Evolutionary conservation across 2,113 vertebrate genomes (phyloP), one percentile per base, ranked within the genome.

Genomic region (Eptatretus burgeri): DNA sequence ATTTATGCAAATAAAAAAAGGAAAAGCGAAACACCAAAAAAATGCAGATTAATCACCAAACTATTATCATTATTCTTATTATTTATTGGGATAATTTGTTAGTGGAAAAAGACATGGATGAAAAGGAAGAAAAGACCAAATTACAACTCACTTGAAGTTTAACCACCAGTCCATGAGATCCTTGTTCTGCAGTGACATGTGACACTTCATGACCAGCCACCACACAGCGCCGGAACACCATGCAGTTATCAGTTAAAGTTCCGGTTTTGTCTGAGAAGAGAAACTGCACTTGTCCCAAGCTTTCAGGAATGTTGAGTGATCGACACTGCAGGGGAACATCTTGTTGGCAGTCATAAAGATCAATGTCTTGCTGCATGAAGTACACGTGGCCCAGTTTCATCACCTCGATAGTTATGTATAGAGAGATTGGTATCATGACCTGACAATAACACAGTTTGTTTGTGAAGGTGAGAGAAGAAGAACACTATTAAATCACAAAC

Each of bases 221-320:
- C 1, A 81, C 84, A 71, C 89, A 98, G 63, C 86, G 78, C 20
- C 91, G 78, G 72, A 98, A 96, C 70, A 91, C 86, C 91, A 98
- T 94, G 79, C 89, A 94, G 72, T 98, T 98, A 70, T 98, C 91
- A 0, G 89, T 98, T 52, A 98, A 78, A 1, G 91, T 98, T 66
- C 91, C 91, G 0, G 91, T 96, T 74, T 98, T 98, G 73, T 98
- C 91, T 51, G 89, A 98, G 74, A 98, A 96, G 71, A 98, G 82
- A 69, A 93, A 94, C 67, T 93, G 83, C 74, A 93, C 84, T 74
- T 98, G 91, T 62, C 91, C 91, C 10, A 98, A 75, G 71, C 95
- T 87, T 74, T 98, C 91, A 0, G 89, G 93, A 75, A 98, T 95
- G 70, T 98, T 95, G 67, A 98, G 77, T 51, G 89, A 87, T 41